Conservation (phyloP, 2,797 vertebrate genomes). For the Heliangelus exortis region DNA sequence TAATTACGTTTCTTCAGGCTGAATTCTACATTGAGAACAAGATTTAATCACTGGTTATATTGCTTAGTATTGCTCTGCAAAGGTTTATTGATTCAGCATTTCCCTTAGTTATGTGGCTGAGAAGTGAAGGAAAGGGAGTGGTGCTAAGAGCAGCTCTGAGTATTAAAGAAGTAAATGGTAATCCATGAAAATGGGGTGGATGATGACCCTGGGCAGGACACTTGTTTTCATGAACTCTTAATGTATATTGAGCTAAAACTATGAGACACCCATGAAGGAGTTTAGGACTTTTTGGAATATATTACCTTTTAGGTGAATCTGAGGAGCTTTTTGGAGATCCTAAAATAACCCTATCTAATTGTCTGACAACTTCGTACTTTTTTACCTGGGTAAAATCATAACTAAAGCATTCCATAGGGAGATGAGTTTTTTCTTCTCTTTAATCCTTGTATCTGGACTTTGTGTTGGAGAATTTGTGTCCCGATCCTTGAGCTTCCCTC, state of each 20-base stretch:
- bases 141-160: fast-evolving
- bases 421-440: neutral
- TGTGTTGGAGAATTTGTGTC: neutral
- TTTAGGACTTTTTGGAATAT: neutral
- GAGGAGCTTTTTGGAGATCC: neutral
- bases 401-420: neutral
- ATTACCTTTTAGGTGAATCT: neutral
- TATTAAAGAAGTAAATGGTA: neutral
- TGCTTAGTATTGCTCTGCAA: conserved; percentile 10
- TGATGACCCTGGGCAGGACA: neutral
- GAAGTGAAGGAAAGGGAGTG: neutral
- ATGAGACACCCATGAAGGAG: neutral
- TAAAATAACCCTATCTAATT: neutral
- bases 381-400: neutral
- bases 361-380: neutral
- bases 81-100: conserved; percentile 56
- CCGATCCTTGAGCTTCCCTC: neutral
- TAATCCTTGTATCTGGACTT: neutral
- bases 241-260: neutral
- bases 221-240: neutral
- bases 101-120: neutral
- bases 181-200: neutral
- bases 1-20: conserved; percentile 42
- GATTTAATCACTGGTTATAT: conserved; percentile 48
- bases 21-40: conserved; percentile 25